Evolutionary conservation across 2,888 invertebrate species (phyloP).

Genomic region (Rhingia rostrata): DNA sequence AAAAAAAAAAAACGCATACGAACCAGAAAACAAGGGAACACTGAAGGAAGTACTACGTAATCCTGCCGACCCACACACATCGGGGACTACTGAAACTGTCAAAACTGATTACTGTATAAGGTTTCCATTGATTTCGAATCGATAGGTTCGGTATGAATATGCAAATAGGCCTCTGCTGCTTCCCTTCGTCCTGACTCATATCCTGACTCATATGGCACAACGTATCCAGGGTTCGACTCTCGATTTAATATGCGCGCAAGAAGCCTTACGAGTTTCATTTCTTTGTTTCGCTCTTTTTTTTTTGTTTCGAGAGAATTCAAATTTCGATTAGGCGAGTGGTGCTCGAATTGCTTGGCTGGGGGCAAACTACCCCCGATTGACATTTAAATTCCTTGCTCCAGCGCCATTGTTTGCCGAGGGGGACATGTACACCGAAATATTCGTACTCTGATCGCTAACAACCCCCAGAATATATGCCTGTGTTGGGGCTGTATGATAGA

Average conservation of each 20-base stretch:
- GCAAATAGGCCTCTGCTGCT: conserved; percentile 60
- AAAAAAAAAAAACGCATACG: conserved; percentile 15
- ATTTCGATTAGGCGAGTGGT: conserved; percentile 57
- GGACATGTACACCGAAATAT: conserved; percentile 39
- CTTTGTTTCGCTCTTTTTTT: conserved; percentile 40
- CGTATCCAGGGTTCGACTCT: conserved; percentile 54
- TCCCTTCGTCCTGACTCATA: conserved; percentile 45
- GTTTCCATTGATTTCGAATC: conserved; percentile 72
- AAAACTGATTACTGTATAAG: conserved; percentile 74
- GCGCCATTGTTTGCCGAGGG: conserved; percentile 32
- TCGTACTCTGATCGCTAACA: conserved; percentile 9
- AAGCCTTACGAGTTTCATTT: conserved; percentile 63
- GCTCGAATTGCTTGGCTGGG: neutral
- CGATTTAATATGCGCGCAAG: conserved; percentile 67
- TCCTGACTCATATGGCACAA: conserved; percentile 20
- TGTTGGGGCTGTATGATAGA: neutral
- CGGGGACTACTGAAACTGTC: conserved; percentile 71
- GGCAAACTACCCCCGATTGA: conserved; percentile 16
- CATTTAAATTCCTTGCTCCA: conserved; percentile 62
- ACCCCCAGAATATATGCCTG: conserved; percentile 9
- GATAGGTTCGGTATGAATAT: conserved; percentile 52
- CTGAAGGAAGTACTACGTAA: conserved; percentile 48
- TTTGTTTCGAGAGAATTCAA: conserved; percentile 62
- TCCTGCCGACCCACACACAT: conserved; percentile 68
- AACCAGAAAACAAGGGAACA: conserved; percentile 38